Evolutionary conservation across 2,113 vertebrate genomes (phyloP).

Genomic region (Pomatorhinus ruficollis): DNA sequence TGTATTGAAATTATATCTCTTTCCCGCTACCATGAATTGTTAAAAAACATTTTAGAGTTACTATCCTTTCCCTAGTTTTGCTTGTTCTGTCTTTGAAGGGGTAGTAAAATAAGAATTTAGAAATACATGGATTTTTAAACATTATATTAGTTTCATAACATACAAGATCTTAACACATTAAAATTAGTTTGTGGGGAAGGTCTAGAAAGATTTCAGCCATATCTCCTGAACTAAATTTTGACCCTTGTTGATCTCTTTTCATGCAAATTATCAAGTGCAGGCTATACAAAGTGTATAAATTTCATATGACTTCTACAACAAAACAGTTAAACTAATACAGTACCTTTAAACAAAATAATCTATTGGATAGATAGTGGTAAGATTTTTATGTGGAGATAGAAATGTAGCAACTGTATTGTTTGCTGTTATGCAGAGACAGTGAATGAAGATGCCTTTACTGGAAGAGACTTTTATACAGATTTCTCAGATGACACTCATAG

Average conservation of each 20-base stretch:
- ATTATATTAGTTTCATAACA: not conserved
- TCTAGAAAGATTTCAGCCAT: not conserved
- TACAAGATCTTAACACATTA: not conserved
- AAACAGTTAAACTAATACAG: not conserved
- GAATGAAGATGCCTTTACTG: not conserved
- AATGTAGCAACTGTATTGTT: not conserved
- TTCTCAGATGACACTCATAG: not conserved
- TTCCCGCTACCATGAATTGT: fast-evolving
- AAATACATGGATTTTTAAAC: not conserved
- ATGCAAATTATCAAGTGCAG: not conserved
- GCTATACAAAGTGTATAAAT: not conserved
- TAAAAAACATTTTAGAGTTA: not conserved
- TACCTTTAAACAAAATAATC: not conserved
- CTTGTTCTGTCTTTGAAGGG: not conserved
- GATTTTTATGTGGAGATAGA: not conserved
- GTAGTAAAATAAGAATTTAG: not conserved
- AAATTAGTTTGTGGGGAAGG: not conserved
- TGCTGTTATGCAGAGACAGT: not conserved
- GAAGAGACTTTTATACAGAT: not conserved
- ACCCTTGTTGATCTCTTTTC: not conserved
- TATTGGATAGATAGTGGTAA: not conserved
- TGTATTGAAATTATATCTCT: not conserved
- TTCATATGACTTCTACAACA: not conserved
- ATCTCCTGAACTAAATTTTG: not conserved
- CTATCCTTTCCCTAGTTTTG: not conserved